These are phyloP conservation scores for Hirudinaria manillensis DNA, from an alignment of 2,888 invertebrate genomes.

Conservation along the genomic window DNA sequence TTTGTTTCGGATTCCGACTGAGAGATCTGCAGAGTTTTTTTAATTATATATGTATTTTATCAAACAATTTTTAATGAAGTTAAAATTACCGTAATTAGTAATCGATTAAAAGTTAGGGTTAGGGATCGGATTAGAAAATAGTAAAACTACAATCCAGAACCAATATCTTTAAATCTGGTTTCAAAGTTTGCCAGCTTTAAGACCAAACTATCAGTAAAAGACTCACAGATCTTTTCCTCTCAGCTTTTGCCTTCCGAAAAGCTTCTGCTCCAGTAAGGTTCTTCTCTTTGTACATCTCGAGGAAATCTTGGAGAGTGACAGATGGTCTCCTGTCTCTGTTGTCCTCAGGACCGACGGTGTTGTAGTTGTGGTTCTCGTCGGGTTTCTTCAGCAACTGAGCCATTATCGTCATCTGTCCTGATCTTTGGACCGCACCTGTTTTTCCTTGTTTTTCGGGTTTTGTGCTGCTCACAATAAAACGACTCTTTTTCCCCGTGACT, in stretches of 20 bases:
- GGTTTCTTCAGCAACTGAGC: neutral
- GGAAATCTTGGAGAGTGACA: neutral
- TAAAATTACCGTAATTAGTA: too few relatives aligned
- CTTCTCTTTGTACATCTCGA: constrained; percentile 16
- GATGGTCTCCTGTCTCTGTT: constrained; percentile 13
- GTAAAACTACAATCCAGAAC: too few relatives aligned
- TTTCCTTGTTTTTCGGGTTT: neutral
- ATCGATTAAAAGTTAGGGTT: too few relatives aligned
- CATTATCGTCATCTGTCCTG: neutral
- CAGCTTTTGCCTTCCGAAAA: neutral
- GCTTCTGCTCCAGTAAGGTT: neutral
- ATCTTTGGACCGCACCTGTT: neutral
- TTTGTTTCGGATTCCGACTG: neutral
- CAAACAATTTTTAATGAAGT: too few relatives aligned
- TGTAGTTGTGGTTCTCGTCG: neutral
- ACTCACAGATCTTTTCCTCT: constrained; percentile 9
- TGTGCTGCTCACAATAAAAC: constrained; percentile 1
- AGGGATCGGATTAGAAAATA: too few relatives aligned
- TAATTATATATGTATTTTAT: neutral
- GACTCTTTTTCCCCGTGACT: neutral
- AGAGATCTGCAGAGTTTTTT: constrained; percentile 3
- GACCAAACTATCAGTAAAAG: too few relatives aligned
- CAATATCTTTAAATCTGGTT: too few relatives aligned
- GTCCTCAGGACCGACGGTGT: neutral
- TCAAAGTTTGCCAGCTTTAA: too few relatives aligned